Evolutionary conservation across 2,888 invertebrate species (phyloP), one percentile per base, ranked within the genome.

Genomic region (Embidobia sp.): DNA sequence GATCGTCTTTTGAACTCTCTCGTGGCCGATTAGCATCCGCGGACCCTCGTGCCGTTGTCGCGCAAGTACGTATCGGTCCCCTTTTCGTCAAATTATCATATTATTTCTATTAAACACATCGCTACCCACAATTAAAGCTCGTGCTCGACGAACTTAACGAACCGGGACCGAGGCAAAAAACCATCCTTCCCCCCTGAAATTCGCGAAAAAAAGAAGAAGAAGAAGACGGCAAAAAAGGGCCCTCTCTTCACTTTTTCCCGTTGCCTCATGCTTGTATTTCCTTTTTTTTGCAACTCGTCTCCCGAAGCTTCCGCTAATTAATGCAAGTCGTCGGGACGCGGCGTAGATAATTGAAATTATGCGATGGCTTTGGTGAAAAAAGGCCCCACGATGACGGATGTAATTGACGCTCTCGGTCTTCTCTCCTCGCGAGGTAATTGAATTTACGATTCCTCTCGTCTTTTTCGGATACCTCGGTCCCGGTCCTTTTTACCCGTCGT

Each of bases 21-120:
- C 78, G 63, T 70, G 77, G 64, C 51, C 77, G 82, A 84, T 84
- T 83, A 84, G 81, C 84, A 82, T 83, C 49, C 61, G 37, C 44
- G 44, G 3, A 49, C 49, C 64, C 63, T 33, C 35, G 6, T 13
- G 1, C 55, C 55, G 48, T 53, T 40, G 29, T 40, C 35, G 35
- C n/a, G 46, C 44, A 74, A 74, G 70, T 64, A 70, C 53, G 22
- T 35, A 46, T 55, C 42, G 26, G 42, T 4, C 13, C 22, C 57
- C 74, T 63, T 74, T 73, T 61, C 49, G 67, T 51, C 79, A 79
- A 82, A 88, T 88, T 88, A 88, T 85, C 88, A 87, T 88, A 88
- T 88, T 88, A 88, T 87, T 86, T 85, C 88, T 85, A 88, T 88
- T 87, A 87, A 85, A 85, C 85, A 85, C 82, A 80, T 86, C 85